Evolutionary conservation across 1,140 invertebrate species (phyloP), one percentile per base, ranked within the genome.

Genomic region (Cydia amplana): DNA sequence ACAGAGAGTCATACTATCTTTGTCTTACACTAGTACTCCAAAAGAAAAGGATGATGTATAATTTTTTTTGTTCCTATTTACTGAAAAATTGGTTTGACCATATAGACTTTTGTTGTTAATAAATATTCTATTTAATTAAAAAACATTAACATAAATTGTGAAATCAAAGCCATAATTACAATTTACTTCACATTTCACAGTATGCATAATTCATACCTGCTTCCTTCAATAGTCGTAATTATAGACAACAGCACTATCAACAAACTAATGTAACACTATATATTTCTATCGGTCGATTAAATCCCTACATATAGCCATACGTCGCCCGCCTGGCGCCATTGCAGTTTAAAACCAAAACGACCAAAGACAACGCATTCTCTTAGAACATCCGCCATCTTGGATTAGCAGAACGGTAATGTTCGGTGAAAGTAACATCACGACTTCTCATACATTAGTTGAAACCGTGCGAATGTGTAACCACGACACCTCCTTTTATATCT

Each of bases 371-470:
- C 55, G 55, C 55, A 23, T 9, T 60, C 20, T 60, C 18, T 60
- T 23, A 20, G 55, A 23, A 9, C 7, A 20, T 23, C 20, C 9
- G 55, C 20, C 72, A 14, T 51, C 20, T 51, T 43, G 43, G 7
- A 76, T 84, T 85, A 87, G 88, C 86, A 84, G 80, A 40, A 77
- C 77, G 75, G 83, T 85, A 85, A 87, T 86, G 85, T 83, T 78
- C 75, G 85, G 87, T 86, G 89, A 91, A 91, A 91, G 89, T 89
- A 77, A 77, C 83, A 83, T 87, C 88, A 90, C 88, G 88, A 90
- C 81, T 87, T 85, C 83, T 82, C 85, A 89, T 90, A 91, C 83
- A 89, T 89, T 91, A 85, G 85, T 78, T 60, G 74, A 32, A 74
- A 86, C 85, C 86, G 88, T 90, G 88, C 86, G 88, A 90, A 89